These are phyloP conservation scores for Pasiphila rectangulata DNA, from an alignment of 2,888 invertebrate genomes.

Conservation along the genomic window DNA sequence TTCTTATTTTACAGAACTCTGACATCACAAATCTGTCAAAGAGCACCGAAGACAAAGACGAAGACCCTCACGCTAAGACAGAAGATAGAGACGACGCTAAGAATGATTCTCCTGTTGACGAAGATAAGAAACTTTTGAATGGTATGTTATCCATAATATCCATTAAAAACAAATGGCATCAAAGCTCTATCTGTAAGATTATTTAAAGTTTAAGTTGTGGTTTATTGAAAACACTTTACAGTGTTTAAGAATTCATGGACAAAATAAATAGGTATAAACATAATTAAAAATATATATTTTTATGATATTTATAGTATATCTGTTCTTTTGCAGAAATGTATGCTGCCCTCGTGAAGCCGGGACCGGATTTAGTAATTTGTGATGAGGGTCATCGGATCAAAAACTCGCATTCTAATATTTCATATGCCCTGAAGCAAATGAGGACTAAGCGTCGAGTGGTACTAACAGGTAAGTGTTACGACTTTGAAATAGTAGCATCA, in stretches of 20 bases:
- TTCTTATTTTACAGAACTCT: slow-evolving; percentile 45
- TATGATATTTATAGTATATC: no score
- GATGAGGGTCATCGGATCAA: slow-evolving; percentile 99
- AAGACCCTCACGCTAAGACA: slow-evolving; percentile 60
- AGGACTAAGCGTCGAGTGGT: slow-evolving; percentile 96
- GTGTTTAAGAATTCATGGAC: no score
- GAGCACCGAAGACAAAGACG: slow-evolving; percentile 59
- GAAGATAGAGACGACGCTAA: slow-evolving; percentile 81
- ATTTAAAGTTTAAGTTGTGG: no score
- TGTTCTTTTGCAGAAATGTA: slow-evolving; percentile 86
- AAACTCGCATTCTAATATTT: slow-evolving; percentile 98
- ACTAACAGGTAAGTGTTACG: slow-evolving; percentile 85
- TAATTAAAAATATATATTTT: no score
- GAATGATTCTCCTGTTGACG: slow-evolving; percentile 72
- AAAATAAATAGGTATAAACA: no score
- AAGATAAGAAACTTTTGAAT: slow-evolving; percentile 88
- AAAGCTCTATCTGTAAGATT: no score
- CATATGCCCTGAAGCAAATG: slow-evolving; percentile 96
- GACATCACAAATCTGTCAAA: slow-evolving; percentile 53
- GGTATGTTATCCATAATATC: no score
- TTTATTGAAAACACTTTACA: no score
- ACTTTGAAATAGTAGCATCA: no score
- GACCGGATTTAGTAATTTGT: slow-evolving; percentile 96
- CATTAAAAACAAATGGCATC: no score
- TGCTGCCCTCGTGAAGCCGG: slow-evolving; percentile 91